A percentile compares a stretch with the other conserved stretches of the same genome.
These are phyloP conservation scores for Monopis laevigella DNA, from an alignment of 2,888 invertebrate genomes.

Conservation along the genomic window DNA sequence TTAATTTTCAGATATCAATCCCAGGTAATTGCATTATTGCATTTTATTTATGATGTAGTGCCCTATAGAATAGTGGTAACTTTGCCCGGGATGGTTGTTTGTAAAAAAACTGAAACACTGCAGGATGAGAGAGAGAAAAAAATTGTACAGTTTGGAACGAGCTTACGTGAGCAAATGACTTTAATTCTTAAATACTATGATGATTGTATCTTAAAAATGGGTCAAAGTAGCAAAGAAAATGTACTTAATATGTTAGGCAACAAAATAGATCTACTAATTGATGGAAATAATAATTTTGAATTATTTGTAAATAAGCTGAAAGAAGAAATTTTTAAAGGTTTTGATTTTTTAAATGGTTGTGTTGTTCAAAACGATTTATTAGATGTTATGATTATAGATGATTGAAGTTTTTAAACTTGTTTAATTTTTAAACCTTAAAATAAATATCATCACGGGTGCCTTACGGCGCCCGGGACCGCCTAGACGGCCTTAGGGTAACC, in stretches of 20 bases:
- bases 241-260: conserved; percentile 31
- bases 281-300: conserved; percentile 26
- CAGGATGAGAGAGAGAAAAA: not conserved
- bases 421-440: too few relatives aligned
- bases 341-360: conserved; percentile 20
- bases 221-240: conserved; percentile 28
- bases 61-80: conserved; percentile 39
- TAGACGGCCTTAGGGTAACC: too few relatives aligned
- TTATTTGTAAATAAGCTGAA: conserved; percentile 33
- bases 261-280: conserved; percentile 39
- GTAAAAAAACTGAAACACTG: conserved; percentile 22
- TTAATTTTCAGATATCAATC: conserved; percentile 38
- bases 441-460: too few relatives aligned
- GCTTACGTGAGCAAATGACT: conserved; percentile 26
- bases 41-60: conserved; percentile 43
- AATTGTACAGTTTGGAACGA: not conserved
- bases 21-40: conserved; percentile 43
- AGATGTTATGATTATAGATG: not conserved
- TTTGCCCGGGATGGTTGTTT: conserved; percentile 29
- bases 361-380: not conserved
- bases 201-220: conserved; percentile 39
- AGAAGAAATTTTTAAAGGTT: conserved; percentile 26
- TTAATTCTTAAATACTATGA: conserved; percentile 38
- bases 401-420: not conserved
- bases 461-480: too few relatives aligned